phyloP scores from a whole-genome alignment of 2,113 vertebrate species.

The Mus pahari region DNA sequence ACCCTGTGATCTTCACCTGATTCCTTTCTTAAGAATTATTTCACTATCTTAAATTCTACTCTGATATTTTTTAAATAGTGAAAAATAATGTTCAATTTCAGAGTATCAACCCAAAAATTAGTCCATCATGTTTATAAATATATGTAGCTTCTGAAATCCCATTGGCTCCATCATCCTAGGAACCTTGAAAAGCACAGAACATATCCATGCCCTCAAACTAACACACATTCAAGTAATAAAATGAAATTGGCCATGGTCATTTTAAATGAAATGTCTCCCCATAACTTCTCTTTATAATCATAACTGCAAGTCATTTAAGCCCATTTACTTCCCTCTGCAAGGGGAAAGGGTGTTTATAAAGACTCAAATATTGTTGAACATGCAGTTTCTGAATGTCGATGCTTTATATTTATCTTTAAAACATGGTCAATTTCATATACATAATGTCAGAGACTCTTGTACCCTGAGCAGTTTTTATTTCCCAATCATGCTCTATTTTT shows the following conservation, averaged over 20 bases:
- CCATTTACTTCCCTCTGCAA: neutral
- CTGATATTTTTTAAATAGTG: neutral
- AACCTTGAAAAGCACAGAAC: neutral
- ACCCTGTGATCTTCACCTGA: neutral
- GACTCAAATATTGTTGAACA: neutral
- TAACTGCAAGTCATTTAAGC: neutral
- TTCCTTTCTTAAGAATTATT: neutral
- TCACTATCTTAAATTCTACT: neutral
- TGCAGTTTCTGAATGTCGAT: neutral
- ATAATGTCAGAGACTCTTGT: accelerated
- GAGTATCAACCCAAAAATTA: neutral
- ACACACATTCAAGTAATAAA: neutral
- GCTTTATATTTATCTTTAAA: neutral
- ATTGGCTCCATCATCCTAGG: neutral
- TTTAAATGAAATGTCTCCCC: neutral
- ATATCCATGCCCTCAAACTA: neutral
- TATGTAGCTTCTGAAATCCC: neutral
- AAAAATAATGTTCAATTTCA: neutral
- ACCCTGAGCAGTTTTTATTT: accelerated
- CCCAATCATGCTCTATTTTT: neutral
- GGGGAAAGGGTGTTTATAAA: neutral
- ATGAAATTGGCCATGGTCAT: neutral
- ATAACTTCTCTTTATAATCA: slow-evolving; percentile 3
- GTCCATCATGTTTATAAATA: neutral
- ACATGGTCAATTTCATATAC: neutral